phyloP scores from a whole-genome alignment of 1,140 invertebrate species.

The Atta texana region DNA sequence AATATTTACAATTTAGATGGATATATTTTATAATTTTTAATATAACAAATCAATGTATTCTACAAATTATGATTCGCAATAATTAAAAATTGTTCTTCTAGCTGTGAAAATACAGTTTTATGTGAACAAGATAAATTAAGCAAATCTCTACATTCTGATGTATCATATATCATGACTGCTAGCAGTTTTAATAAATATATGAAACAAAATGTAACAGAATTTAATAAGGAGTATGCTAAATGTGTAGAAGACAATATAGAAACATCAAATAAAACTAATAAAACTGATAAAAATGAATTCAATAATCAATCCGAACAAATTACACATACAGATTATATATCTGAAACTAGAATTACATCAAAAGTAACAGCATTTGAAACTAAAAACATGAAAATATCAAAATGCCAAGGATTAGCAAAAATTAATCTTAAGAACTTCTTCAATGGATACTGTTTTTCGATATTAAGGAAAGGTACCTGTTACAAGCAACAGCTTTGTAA shows the following conservation, averaged over 20 bases:
- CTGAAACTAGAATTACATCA: neutral
- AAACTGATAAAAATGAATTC: neutral
- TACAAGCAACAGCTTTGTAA: rapidly evolving
- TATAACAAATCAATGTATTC: neutral
- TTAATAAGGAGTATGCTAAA: slow-evolving; percentile 33
- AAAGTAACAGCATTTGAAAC: neutral
- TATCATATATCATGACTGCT: slow-evolving; percentile 31
- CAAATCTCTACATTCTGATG: neutral
- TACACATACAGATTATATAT: neutral
- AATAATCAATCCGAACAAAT: neutral
- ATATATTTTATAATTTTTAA: neutral
- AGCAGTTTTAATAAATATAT: slow-evolving; percentile 49
- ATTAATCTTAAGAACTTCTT: neutral
- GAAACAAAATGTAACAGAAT: slow-evolving; percentile 21
- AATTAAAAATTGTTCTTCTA: slow-evolving; percentile 40
- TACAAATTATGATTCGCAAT: neutral
- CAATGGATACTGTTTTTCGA: neutral
- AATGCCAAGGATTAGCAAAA: neutral
- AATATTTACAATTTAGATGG: neutral
- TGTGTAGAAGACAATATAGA: neutral
- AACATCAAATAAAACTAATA: neutral
- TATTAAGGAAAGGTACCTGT: neutral
- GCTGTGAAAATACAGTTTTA: neutral
- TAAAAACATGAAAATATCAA: neutral
- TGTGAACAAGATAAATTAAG: neutral